Evolutionary conservation across 2,113 vertebrate genomes (phyloP).

Genomic region (Balaeniceps rex): DNA sequence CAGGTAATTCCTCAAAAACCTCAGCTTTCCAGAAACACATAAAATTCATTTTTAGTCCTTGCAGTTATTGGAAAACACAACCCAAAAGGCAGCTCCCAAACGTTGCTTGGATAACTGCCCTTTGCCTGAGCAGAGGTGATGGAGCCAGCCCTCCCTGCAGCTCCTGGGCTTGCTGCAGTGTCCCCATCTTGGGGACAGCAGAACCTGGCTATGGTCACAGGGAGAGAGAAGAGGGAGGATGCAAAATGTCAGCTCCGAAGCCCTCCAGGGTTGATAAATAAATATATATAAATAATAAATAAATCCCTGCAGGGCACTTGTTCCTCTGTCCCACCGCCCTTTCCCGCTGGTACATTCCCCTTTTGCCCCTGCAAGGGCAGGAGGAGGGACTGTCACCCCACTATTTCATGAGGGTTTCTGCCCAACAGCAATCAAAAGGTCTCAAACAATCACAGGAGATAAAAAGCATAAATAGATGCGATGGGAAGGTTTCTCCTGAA

Average conservation of each 20-base stretch:
- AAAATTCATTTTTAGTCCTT: background rate
- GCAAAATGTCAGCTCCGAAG: background rate
- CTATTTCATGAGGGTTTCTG: background rate
- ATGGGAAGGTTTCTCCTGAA: background rate
- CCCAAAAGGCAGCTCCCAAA: background rate
- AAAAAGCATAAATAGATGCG: background rate
- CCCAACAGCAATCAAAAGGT: background rate
- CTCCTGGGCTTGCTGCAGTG: background rate
- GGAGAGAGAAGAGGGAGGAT: background rate
- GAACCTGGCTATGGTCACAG: background rate
- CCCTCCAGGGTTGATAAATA: background rate
- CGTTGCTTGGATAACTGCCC: accelerated
- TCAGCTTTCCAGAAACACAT: background rate
- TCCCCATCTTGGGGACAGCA: background rate
- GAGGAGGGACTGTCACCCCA: background rate
- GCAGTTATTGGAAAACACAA: background rate
- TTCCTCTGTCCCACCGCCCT: background rate
- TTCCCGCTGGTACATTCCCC: background rate
- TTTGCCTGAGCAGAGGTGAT: background rate
- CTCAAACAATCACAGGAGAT: background rate
- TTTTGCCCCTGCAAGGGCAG: background rate
- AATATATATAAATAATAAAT: background rate
- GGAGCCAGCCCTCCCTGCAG: background rate
- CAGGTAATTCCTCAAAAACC: background rate
- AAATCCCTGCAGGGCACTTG: background rate